Evolutionary conservation across 92 coral and sea anemone genomes (phyloP), one percentile per base, ranked within the genome.

Genomic region (Galaxea fascicularis): DNA sequence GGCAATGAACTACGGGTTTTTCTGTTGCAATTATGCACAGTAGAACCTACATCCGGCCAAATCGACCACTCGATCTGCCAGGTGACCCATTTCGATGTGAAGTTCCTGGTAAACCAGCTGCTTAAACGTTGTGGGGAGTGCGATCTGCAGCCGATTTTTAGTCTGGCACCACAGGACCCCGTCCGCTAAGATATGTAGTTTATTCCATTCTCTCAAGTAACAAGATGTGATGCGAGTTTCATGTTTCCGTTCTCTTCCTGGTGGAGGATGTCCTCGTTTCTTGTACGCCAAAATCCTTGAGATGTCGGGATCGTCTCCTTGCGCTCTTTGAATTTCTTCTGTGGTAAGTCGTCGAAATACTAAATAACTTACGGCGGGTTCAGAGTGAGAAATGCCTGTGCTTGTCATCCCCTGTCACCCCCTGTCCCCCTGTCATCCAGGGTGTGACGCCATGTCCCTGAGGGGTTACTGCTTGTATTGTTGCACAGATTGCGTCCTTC

Each of bases 21-120:
- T 65, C 67, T 75, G 15, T 35, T 75, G 66, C 80, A 75, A 51
- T 65, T 75, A 29, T 10, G 65, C 64, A 63, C 79, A 74, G n/a
- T 74, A 75, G 71, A 77, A 77, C 57, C 49, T 59, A n/a, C 71
- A 77, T 46, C 71, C 3, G 4, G 71, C 82, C 58, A 29, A 41
- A 18, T 59, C 82, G 52, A 77, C 71, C 54, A 62, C 70, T 31
- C 84, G 70, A 16, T 64, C 84, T 4, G 44, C 73, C 12, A 79
- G 84, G 74, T 79, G 84, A 67, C 74, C 74, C 84, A 64, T 79
- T 25, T 79, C 84, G 15, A 51, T 79, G 74, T 79, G 84, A 14
- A 79, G 74, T 24, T 63, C 83, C 45, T 65, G 83, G 31, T 62
- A 78, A 45, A 78, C 59, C 74, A 77, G 68, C 22, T 51, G 78